Conservation (phyloP, 23 tunicate genomes). For the Corella eumyota region DNA sequence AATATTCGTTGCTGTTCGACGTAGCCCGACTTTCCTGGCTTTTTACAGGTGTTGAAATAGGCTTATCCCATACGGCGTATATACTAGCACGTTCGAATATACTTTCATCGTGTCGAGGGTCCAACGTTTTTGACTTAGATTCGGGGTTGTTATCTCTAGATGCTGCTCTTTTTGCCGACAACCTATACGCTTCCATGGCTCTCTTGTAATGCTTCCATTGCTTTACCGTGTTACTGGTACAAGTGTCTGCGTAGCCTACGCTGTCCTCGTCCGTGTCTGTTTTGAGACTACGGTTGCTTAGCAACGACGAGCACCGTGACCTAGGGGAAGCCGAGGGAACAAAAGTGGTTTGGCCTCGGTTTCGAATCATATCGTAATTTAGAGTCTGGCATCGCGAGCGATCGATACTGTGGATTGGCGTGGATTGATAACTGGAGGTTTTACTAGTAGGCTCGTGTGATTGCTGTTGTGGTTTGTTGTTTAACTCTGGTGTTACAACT, state of each 20-base stretch:
- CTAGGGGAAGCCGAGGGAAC: constrained; percentile 12
- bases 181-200: constrained; percentile 77
- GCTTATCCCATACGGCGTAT: constrained; percentile 12
- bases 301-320: constrained; percentile 19
- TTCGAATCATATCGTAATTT: neutral
- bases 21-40: constrained; percentile 1
- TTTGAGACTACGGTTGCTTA: constrained; percentile 19
- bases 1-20: neutral
- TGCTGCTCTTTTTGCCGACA: constrained; percentile 26
- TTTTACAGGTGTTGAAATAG: constrained; percentile 7
- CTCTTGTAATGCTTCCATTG: constrained; percentile 67
- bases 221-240: constrained; percentile 9
- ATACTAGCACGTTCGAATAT: constrained; percentile 21
- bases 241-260: neutral
- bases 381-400: constrained; percentile 1
- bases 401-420: neutral
- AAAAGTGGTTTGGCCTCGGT: constrained; percentile 16
- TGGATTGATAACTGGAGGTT: neutral
- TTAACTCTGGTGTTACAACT: too few species aligned
- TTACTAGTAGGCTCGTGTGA: too few species aligned
- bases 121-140: neutral
- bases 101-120: constrained; percentile 6
- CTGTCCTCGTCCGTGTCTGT: constrained; percentile 16
- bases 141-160: neutral
- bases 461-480: too few species aligned